phyloP scores from a whole-genome alignment of 2,797 vertebrate species.

The Poliocrania exsul region DNA sequence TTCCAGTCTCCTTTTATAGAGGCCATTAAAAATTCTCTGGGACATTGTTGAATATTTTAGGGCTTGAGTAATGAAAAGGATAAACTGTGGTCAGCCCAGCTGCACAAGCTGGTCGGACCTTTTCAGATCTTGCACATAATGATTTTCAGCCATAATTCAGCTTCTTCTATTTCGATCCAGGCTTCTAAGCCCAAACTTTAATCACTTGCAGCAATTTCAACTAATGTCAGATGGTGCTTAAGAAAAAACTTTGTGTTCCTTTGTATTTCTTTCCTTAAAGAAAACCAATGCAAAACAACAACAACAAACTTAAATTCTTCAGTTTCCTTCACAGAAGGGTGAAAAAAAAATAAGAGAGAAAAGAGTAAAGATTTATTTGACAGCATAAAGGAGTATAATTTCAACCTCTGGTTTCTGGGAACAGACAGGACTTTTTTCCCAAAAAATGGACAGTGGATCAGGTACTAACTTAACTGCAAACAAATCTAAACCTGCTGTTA shows the following conservation, averaged over 20 bases:
- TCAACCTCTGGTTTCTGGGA: background rate
- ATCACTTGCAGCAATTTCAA: background rate
- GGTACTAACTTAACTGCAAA: background rate
- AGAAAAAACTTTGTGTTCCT: background rate
- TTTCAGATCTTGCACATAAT: background rate
- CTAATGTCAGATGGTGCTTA: background rate
- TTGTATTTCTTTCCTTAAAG: background rate
- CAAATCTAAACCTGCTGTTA: background rate
- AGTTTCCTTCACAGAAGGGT: background rate
- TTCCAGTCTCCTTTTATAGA: background rate
- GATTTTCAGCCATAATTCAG: background rate
- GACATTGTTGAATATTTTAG: background rate
- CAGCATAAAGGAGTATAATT: background rate
- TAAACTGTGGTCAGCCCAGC: background rate
- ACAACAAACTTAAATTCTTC: background rate
- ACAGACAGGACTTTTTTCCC: background rate
- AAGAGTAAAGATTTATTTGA: background rate
- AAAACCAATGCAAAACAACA: background rate
- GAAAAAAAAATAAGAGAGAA: background rate
- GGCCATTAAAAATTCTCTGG: background rate
- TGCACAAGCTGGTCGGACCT: background rate
- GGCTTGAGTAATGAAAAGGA: background rate
- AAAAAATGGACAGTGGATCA: background rate
- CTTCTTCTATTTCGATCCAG: background rate
- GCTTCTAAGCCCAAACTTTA: background rate